Evolutionary conservation across 2,797 vertebrate genomes (phyloP), one percentile per base, ranked within the genome.

Genomic region (Naso thynnoides): DNA sequence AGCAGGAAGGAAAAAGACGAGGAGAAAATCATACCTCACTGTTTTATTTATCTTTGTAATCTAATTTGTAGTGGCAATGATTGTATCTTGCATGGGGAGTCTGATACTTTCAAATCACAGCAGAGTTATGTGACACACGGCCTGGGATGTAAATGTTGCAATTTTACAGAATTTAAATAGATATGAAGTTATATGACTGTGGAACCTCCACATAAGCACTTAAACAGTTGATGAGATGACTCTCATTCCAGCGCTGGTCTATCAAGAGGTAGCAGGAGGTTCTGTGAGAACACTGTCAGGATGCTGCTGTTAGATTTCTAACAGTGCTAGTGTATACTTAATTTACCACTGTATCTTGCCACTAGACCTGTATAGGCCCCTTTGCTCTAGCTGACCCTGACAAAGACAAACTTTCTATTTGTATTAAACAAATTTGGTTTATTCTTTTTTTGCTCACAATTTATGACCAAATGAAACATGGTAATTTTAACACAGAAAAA

Each of bases 1-100:
- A 79, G 38, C 24, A 69, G 42, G 31, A 27, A 75, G 53, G 26
- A 54, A 45, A 18, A 76, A 26, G 38, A 47, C 21, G 3, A 42
- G 13, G 15, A n/a, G 26, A 29, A 58, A 50, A 49, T 31, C 26
- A 42, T 8, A 24, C 57, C 26, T 10, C 15, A 13, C 36, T 8
- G 27, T 27, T 73, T 44, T 27, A 44, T 52, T 42, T 52, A 48
- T 31, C 5, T 5, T 23, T 36, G 24, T 5, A 18, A 15, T 70
- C 21, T 49, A 24, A 59, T 70, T 27, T 44, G 55, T 31, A 1
- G 3, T 45, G 54, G 27, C 18, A 52, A 11, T 26, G 31, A 27
- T 18, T 54, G 15, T 33, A 15, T 11, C 26, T 60, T 10, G 0
- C 16, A 18, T 10, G 42, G 39, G 24, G 19, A 57, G n/a, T 49